These are phyloP conservation scores for Acanthopagrus latus DNA, from an alignment of 2,797 vertebrate species.

Conservation along the genomic window DNA sequence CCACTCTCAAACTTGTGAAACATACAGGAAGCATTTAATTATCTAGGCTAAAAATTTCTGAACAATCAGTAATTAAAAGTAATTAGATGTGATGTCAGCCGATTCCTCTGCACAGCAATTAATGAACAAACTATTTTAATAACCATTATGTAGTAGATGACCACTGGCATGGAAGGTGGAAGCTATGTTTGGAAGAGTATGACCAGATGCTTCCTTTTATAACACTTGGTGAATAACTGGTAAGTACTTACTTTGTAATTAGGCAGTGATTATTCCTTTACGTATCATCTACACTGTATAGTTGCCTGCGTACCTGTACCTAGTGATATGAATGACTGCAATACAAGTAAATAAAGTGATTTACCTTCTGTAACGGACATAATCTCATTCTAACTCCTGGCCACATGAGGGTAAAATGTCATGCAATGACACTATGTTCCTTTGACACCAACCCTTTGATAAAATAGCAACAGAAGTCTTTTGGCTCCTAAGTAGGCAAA, in stretches of 20 bases:
- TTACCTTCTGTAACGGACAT: background rate
- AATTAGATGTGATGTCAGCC: background rate
- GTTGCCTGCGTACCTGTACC: background rate
- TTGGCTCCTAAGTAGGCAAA: slow-evolving; percentile 12
- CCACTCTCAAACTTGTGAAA: background rate
- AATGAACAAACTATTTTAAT: too few species aligned
- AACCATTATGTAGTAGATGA: too few species aligned
- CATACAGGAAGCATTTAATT: background rate
- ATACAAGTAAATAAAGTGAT: background rate
- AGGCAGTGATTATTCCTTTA: background rate
- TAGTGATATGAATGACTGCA: background rate
- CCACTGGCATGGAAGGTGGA: too few species aligned
- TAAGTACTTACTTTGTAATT: background rate
- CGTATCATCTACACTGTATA: background rate
- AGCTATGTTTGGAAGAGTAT: too few species aligned
- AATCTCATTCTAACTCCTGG: background rate
- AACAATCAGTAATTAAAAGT: too few species aligned
- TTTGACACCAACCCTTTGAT: slow-evolving; percentile 3
- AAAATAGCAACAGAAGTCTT: background rate
- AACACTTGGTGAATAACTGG: background rate
- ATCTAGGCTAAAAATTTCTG: background rate
- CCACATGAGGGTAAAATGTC: background rate
- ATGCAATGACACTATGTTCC: background rate
- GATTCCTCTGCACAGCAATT: background rate
- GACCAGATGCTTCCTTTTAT: background rate